A percentile compares a stretch with the other conserved stretches of the same genome.
Conservation (phyloP, 2,797 vertebrate genomes). For the Premnoplex brunnescens region DNA sequence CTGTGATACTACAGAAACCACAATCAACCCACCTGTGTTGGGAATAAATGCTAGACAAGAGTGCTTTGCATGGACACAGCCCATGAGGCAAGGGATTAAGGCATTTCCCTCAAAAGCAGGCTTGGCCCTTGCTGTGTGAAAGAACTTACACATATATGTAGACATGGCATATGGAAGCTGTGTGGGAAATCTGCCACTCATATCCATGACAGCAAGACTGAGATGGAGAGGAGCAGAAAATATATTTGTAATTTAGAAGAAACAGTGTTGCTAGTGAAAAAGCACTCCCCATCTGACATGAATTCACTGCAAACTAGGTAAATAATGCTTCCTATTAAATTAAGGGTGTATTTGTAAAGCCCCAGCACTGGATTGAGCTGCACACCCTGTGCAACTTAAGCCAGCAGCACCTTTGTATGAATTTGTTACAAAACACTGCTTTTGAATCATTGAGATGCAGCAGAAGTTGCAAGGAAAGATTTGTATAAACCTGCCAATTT, state of each 20-base stretch:
- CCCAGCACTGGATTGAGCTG: neutral
- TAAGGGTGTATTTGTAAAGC: neutral
- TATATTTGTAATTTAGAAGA: neutral
- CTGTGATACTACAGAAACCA: neutral
- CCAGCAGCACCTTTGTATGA: neutral
- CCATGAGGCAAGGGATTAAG: neutral
- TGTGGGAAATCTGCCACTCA: neutral
- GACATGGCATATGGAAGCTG: neutral
- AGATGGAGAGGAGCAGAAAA: neutral
- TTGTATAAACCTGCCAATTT: neutral
- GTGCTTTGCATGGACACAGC: neutral
- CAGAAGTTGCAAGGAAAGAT: neutral
- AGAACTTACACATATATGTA: neutral
- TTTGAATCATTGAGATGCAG: neutral
- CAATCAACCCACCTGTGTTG: neutral
- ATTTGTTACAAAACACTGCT: neutral
- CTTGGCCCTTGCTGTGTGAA: neutral
- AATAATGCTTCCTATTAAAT: neutral
- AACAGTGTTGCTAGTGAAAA: neutral
- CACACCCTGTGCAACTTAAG: neutral
- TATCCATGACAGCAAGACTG: neutral
- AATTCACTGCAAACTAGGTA: neutral
- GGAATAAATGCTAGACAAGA: neutral
- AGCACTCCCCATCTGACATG: neutral
- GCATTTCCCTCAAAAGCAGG: neutral